These are phyloP conservation scores for Coregonus suidteri DNA, from an alignment of 2,797 vertebrate genomes.

Conservation along the genomic window DNA sequence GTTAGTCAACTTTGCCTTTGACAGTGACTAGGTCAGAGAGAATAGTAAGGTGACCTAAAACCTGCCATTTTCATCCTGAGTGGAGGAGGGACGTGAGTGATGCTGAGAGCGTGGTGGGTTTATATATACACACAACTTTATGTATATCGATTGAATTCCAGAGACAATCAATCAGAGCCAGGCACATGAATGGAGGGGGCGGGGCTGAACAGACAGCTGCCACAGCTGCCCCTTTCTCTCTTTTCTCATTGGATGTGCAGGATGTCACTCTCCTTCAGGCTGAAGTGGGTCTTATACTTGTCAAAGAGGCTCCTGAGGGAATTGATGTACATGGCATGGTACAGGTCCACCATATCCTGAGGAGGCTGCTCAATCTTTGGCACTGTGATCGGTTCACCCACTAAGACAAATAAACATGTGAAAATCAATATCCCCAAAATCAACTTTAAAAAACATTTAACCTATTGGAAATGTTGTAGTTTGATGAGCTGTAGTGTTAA, in stretches of 20 bases:
- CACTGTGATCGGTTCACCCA: constrained; percentile 94
- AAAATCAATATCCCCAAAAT: not conserved
- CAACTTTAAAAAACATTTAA: not conserved
- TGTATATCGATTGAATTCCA: constrained; percentile 40
- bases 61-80: constrained; percentile 27
- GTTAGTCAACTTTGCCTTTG: constrained; percentile 8
- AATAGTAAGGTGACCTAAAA: constrained; percentile 24
- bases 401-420: constrained; percentile 59
- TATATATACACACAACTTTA: constrained; percentile 36
- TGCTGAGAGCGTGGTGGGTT: constrained; percentile 36
- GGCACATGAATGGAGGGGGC: constrained; percentile 30
- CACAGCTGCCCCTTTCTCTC: constrained; percentile 15
- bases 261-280: constrained; percentile 83
- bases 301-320: constrained; percentile 90
- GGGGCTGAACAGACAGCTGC: constrained; percentile 24
- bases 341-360: constrained; percentile 84
- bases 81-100: constrained; percentile 19
- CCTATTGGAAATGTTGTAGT: not conserved
- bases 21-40: constrained; percentile 4
- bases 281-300: constrained; percentile 91
- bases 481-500: constrained; percentile 18
- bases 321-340: constrained; percentile 87
- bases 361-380: constrained; percentile 87
- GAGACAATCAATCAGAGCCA: constrained; percentile 37
- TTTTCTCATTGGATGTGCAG: constrained; percentile 83